Evolutionary conservation across 2,888 invertebrate species (phyloP).

Genomic region (Eucriotettix oculatus): DNA sequence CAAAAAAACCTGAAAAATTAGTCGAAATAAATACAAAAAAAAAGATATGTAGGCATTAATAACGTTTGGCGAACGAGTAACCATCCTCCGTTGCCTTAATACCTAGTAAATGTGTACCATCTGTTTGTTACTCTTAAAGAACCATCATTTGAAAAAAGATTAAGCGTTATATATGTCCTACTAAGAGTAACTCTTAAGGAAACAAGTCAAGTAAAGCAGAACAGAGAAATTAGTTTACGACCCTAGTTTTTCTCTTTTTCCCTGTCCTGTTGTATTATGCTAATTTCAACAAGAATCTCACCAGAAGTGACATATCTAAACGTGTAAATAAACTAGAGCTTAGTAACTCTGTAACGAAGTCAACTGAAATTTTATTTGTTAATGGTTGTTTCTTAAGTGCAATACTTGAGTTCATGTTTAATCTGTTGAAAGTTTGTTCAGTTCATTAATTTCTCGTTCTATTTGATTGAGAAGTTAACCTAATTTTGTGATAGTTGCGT

Average conservation of each 20-base stretch:
- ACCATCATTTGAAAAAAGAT: not conserved
- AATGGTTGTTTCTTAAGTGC: no score
- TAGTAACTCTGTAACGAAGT: not conserved
- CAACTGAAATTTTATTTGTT: no score
- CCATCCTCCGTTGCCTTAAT: not conserved
- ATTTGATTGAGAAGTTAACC: no score
- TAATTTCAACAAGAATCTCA: conserved; percentile 1
- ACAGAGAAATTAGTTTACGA: not conserved
- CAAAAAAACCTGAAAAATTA: conserved; percentile 1
- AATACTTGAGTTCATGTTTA: no score
- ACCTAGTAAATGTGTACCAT: not conserved
- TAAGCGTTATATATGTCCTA: not conserved
- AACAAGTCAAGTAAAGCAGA: not conserved
- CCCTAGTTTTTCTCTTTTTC: not conserved
- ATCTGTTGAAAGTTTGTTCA: no score
- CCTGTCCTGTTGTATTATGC: not conserved
- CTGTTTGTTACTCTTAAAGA: not conserved
- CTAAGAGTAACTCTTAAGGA: not conserved
- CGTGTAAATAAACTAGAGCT: not conserved
- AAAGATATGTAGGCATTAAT: not conserved
- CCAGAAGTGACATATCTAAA: conserved; percentile 13
- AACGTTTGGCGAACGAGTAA: not conserved
- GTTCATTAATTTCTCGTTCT: no score
- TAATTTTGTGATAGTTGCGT: no score
- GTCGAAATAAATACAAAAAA: not conserved